phyloP scores from a whole-genome alignment of 2,113 vertebrate genomes.

The Danio rerio region DNA sequence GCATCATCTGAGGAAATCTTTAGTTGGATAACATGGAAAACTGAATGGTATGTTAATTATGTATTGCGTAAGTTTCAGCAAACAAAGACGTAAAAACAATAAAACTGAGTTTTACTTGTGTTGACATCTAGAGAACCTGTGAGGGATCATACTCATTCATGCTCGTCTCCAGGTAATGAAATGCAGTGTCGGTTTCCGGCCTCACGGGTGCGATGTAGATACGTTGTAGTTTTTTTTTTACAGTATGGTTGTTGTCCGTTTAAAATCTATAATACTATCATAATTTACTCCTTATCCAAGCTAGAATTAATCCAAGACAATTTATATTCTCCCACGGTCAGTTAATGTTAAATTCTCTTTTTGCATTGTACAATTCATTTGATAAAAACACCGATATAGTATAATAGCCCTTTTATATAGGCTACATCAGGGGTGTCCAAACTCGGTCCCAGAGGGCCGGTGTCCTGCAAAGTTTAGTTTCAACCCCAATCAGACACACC shows the following conservation, averaged over 20 bases:
- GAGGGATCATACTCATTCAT: not conserved
- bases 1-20: not conserved
- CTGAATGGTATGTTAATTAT: not conserved
- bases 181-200: slow-evolving; percentile 63
- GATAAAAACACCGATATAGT: no score
- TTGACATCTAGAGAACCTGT: not conserved
- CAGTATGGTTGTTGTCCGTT: no score
- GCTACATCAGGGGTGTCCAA: no score
- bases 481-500: no score
- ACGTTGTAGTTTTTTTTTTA: slow-evolving; percentile 58
- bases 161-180: slow-evolving; percentile 19
- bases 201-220: slow-evolving; percentile 76
- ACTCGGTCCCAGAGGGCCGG: no score
- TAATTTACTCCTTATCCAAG: slow-evolving; percentile 72
- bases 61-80: not conserved
- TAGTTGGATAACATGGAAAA: not conserved
- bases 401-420: no score
- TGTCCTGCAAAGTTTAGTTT: no score
- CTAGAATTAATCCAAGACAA: slow-evolving; percentile 74
- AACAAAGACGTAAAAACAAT: not conserved
- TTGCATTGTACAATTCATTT: no score
- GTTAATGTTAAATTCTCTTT: no score
- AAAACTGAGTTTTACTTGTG: not conserved
- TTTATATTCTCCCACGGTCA: slow-evolving; percentile 63
- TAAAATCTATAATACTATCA: no score